A percentile compares a stretch with the other conserved stretches of the same genome.
Evolutionary conservation across 2,797 vertebrate genomes (phyloP).

Genomic region (Clarias laeviceps): DNA sequence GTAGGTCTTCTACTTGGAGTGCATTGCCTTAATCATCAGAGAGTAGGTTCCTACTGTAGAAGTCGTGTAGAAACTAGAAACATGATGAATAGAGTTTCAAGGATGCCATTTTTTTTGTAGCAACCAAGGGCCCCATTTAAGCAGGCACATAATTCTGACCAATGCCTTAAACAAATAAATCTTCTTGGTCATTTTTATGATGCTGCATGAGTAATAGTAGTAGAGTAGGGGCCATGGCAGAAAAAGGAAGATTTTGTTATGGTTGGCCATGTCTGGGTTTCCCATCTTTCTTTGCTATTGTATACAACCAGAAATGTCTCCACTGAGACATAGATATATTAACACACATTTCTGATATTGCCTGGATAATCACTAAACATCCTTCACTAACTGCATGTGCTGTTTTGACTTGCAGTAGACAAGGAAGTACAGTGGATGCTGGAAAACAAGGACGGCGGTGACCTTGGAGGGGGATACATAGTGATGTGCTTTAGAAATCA

Average conservation of each 20-base stretch:
- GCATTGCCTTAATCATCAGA: constrained; percentile 34
- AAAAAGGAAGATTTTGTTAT: constrained; percentile 47
- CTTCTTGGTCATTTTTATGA: constrained; percentile 60
- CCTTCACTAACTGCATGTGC: not conserved
- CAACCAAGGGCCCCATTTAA: constrained; percentile 51
- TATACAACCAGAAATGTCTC: constrained; percentile 1
- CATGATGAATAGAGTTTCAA: constrained; percentile 44
- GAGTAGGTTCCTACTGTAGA: constrained; percentile 26
- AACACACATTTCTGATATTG: not conserved
- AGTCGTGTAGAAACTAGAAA: constrained; percentile 15
- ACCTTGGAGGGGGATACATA: constrained; percentile 42
- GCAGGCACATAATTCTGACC: constrained; percentile 42
- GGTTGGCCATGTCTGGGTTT: constrained; percentile 20
- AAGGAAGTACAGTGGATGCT: constrained; percentile 21
- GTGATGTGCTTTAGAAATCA: constrained; percentile 33
- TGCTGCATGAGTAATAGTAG: constrained; percentile 60
- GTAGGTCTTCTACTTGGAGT: not conserved
- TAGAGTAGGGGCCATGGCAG: constrained; percentile 47
- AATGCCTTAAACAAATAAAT: constrained; percentile 60
- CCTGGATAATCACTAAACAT: not conserved
- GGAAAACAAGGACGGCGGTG: not conserved
- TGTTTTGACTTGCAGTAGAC: not conserved
- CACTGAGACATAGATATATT: not conserved
- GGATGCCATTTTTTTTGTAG: constrained; percentile 40
- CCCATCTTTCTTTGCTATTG: constrained; percentile 1